Conservation (phyloP, 2,797 vertebrate genomes). For the Lepus oiostolus region DNA sequence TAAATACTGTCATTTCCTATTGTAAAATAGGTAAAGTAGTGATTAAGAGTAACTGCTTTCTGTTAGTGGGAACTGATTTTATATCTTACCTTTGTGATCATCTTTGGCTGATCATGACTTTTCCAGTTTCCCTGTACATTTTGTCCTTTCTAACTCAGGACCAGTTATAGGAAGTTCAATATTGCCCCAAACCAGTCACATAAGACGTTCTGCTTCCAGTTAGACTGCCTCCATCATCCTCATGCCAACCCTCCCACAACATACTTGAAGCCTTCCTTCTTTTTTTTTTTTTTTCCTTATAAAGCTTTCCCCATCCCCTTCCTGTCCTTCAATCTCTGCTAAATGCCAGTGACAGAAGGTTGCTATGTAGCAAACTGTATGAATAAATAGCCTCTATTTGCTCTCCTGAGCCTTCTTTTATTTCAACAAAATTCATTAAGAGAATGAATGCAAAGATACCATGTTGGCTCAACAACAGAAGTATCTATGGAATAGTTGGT, state of each 20-base stretch:
- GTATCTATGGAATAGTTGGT: neutral
- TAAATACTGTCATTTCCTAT: slow-evolving; percentile 1
- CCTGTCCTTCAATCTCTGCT: neutral
- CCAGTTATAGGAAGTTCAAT: neutral
- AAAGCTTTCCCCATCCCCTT: neutral
- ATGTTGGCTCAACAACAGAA: neutral
- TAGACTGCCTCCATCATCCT: neutral
- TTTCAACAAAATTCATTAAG: neutral
- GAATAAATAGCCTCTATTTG: neutral
- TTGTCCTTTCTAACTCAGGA: neutral
- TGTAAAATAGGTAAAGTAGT: neutral
- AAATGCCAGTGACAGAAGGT: neutral
- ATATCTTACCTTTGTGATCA: neutral
- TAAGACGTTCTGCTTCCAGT: neutral
- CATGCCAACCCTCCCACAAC: no score
- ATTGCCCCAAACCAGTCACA: neutral
- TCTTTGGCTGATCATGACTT: neutral
- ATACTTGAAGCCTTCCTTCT: neutral
- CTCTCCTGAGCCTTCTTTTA: neutral
- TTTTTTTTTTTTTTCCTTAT: neutral
- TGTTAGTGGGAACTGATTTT: neutral
- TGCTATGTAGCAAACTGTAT: neutral
- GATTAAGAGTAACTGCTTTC: neutral
- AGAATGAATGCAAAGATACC: neutral
- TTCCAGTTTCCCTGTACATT: neutral